phyloP scores from a whole-genome alignment of 2,888 invertebrate genomes.

The Oxycera nigricornis region DNA sequence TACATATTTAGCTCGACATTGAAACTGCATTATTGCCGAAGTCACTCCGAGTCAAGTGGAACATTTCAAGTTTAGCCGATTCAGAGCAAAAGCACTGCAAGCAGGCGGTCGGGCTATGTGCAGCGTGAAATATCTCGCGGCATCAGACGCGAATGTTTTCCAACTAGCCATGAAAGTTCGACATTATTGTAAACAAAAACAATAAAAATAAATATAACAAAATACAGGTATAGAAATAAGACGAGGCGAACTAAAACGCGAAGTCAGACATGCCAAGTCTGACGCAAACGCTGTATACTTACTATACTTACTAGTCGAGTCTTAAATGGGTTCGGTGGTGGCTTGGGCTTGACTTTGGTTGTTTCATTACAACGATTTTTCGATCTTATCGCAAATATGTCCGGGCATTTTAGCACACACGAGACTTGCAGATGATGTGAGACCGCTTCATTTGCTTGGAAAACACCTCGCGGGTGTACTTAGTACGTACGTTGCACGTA shows the following conservation, averaged over 20 bases:
- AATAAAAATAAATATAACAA: not conserved
- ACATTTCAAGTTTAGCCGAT: conserved; percentile 23
- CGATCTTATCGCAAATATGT: conserved; percentile 39
- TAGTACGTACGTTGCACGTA: not conserved
- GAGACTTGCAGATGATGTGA: conserved; percentile 13
- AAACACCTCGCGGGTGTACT: conserved; percentile 38
- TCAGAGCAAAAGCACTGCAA: not conserved
- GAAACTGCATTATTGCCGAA: conserved; percentile 33
- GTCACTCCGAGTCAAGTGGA: conserved; percentile 8
- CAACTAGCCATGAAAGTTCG: conserved; percentile 21
- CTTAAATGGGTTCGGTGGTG: not conserved
- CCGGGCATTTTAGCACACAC: conserved; percentile 34
- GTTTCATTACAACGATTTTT: conserved; percentile 24
- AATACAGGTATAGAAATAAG: not conserved
- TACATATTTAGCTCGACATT: conserved; percentile 36
- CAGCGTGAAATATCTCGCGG: not conserved
- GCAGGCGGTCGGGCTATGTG: not conserved
- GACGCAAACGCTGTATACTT: no score
- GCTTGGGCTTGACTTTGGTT: not conserved
- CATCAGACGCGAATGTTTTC: not conserved
- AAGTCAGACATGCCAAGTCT: conserved; percentile 4
- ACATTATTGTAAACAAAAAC: conserved; percentile 14
- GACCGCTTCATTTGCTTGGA: conserved; percentile 36
- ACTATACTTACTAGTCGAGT: not conserved
- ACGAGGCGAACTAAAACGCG: not conserved